These are phyloP conservation scores for Florisuga fusca DNA, from an alignment of 2,797 vertebrate species.

Conservation along the genomic window DNA sequence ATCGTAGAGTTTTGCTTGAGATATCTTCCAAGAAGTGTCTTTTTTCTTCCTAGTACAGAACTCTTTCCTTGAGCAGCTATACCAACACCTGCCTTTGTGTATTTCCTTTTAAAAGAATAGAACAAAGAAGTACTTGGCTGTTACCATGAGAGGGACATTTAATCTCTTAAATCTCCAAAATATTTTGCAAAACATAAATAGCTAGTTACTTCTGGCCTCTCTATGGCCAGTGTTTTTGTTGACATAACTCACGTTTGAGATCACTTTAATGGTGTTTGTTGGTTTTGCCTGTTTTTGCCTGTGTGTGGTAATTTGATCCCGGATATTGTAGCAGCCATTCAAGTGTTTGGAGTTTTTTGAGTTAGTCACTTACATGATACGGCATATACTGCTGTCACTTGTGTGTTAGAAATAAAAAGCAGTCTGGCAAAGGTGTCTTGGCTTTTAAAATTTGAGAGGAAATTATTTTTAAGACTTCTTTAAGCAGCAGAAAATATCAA, in stretches of 20 bases:
- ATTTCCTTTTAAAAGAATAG: slow-evolving; percentile 35
- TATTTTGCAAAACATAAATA: slow-evolving; percentile 77
- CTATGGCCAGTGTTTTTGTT: slow-evolving; percentile 59
- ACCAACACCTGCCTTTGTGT: slow-evolving; percentile 70
- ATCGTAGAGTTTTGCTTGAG: slow-evolving; percentile 9
- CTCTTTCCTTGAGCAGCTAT: slow-evolving; percentile 41
- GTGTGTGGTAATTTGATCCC: slow-evolving; percentile 41
- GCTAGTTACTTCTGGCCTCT: slow-evolving; percentile 69
- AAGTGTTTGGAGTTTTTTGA: background rate
- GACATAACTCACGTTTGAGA: slow-evolving; percentile 71
- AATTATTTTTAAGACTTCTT: background rate
- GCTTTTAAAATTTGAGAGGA: background rate
- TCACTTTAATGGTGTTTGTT: slow-evolving; percentile 64
- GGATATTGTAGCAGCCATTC: slow-evolving; percentile 16
- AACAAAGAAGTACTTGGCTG: slow-evolving; percentile 50
- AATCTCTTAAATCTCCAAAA: slow-evolving; percentile 72
- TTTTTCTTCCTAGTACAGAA: slow-evolving; percentile 31
- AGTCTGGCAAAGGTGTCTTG: background rate
- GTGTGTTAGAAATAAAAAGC: background rate
- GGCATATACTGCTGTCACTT: background rate
- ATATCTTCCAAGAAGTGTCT: slow-evolving; percentile 17
- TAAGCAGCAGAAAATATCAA: background rate
- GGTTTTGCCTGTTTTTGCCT: slow-evolving; percentile 60
- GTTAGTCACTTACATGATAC: background rate
- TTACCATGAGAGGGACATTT: slow-evolving; percentile 53